Evolutionary conservation across 2,888 invertebrate genomes (phyloP).

Genomic region (Psylliodes chrysocephalus): DNA sequence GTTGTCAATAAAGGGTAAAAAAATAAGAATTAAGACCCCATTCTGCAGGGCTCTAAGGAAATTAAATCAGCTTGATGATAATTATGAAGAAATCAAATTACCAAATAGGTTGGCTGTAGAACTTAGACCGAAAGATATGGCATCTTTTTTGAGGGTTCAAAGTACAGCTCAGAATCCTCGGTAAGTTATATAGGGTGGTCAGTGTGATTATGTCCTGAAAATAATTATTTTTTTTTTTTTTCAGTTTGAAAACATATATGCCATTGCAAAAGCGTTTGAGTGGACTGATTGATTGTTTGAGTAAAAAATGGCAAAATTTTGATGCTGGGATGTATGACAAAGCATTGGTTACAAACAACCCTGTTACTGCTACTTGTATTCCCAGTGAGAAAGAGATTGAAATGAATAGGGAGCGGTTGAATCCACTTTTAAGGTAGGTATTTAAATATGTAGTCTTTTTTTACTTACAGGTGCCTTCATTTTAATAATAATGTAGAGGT

Average conservation of each 20-base stretch:
- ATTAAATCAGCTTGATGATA: constrained; percentile 86
- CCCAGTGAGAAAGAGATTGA: constrained; percentile 50
- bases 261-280: constrained; percentile 80
- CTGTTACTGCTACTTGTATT: constrained; percentile 48
- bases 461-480: no score
- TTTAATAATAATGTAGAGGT: no score
- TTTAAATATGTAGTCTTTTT: no score
- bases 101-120: constrained; percentile 81
- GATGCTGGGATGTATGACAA: constrained; percentile 57
- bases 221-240: neutral
- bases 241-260: constrained; percentile 68
- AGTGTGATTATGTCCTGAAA: neutral
- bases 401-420: constrained; percentile 47
- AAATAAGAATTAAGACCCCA: constrained; percentile 89
- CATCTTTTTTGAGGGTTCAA: constrained; percentile 87
- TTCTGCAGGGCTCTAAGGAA: constrained; percentile 89
- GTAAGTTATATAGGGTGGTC: neutral
- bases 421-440: constrained; percentile 52
- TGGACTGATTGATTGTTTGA: constrained; percentile 77
- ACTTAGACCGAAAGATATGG: constrained; percentile 80
- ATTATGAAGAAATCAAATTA: constrained; percentile 78
- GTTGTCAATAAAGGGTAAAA: constrained; percentile 85
- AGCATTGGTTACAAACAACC: constrained; percentile 50
- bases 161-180: constrained; percentile 91
- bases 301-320: constrained; percentile 78